Base-by-base conservation (phyloP, 1,140 invertebrate genomes). In the Atta texana region DNA sequence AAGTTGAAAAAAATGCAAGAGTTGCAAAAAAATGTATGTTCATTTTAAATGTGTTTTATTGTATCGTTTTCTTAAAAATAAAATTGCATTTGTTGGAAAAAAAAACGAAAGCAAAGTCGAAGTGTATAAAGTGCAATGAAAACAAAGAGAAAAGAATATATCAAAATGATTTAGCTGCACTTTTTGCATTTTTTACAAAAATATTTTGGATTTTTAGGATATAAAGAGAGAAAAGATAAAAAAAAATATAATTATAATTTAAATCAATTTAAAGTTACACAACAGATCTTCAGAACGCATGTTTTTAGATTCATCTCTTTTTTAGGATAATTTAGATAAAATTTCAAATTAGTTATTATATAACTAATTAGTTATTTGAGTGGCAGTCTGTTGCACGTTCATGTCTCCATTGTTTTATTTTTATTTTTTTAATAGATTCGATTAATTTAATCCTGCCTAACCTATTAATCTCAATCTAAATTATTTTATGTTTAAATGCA, bases 81-180 rank as follows among this genome's bases (percentile, higher is more conserved):
- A 44, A 44, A 44, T 44, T 44, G 8, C 24, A 24, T 44, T 2
- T 44, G 39, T 10, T 44, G 18, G 31, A 68, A n/a, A 68, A n/a
- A 68, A 31, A 21, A 68, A 24, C 4, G 14, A 18, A 21, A 69
- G 21, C 18, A 44, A 69, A 51, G 39, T 4, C 31, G 18, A 66
- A n/a, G 28, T 64, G 63, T 34, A 64, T 16, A 18, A 64, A 14
- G 34, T 66, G 64, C 34, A 66, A 66, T 39, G 31, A 34, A 66
- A 66, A 66, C 31, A 39, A 66, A 66, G 64, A 66, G 64, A 66
- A 39, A 39, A 34, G 63, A 66, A 66, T 4, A 0, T 66, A 14
- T 66, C 8, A 7, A 66, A 39, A 4, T 39, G 10, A 10, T 39
- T 34, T 66, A 66, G 0, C 1, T 66, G 34, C 34, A 64, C 28